Conservation (phyloP, 30 jellyfish, hydroid and myxozoan genomes). For the Phacellophora camtschatica region DNA sequence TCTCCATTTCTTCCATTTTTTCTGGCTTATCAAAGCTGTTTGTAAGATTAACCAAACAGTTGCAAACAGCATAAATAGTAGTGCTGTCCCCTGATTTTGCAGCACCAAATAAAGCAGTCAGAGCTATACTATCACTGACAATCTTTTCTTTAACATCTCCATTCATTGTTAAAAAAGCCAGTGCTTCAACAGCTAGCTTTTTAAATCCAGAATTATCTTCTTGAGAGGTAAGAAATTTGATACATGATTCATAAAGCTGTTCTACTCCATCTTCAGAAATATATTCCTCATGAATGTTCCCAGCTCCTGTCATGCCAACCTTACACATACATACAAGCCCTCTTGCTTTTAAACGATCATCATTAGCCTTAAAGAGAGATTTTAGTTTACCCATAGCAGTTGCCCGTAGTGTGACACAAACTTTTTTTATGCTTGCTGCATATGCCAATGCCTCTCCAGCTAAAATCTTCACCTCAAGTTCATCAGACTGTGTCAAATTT, state of each 20-base stretch:
- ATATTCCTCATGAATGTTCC: slow-evolving; percentile 65
- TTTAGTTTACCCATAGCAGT: slow-evolving; percentile 73
- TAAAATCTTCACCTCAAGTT: slow-evolving; percentile 36
- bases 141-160: slow-evolving; percentile 81
- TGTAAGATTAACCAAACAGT: slow-evolving; percentile 81
- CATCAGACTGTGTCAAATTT: slow-evolving; percentile 62
- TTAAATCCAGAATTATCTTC: slow-evolving; percentile 26
- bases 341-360: slow-evolving; percentile 60
- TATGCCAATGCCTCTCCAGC: slow-evolving; percentile 89
- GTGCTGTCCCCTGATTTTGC: slow-evolving; percentile 85
- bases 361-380: slow-evolving; percentile 47
- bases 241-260: slow-evolving; percentile 63
- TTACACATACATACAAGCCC: slow-evolving; percentile 89
- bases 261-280: slow-evolving; percentile 78
- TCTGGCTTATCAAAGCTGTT: slow-evolving; percentile 92
- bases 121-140: slow-evolving; percentile 57
- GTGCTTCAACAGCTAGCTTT: slow-evolving; percentile 87
- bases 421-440: slow-evolving; percentile 81
- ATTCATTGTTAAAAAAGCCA: slow-evolving; percentile 81
- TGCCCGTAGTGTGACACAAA: slow-evolving; percentile 52
- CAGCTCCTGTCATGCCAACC: slow-evolving; percentile 81
- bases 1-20: slow-evolving; percentile 79
- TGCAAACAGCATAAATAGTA: slow-evolving; percentile 80
- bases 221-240: slow-evolving; percentile 46
- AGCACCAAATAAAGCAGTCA: slow-evolving; percentile 53